Evolutionary conservation across 2,113 vertebrate species (phyloP).

Genomic region (Microcebus ravelobensis): DNA sequence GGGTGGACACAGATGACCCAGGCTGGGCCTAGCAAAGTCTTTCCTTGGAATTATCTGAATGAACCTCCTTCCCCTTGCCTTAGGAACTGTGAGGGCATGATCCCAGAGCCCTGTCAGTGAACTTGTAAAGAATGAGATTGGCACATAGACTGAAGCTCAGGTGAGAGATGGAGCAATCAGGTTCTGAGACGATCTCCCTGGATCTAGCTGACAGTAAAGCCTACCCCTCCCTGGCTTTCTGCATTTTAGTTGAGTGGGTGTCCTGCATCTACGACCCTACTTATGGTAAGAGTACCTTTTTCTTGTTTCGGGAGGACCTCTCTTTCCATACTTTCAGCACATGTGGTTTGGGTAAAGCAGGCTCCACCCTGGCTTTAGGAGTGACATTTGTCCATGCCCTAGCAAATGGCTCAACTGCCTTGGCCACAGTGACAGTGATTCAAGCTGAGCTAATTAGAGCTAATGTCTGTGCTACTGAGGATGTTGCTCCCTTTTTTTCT

Average conservation of each 20-base stretch:
- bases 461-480: background rate
- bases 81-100: background rate
- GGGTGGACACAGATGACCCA: background rate
- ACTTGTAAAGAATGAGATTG: background rate
- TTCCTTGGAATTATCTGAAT: background rate
- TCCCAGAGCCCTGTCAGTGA: background rate
- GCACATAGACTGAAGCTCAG: background rate
- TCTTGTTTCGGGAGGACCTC: background rate
- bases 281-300: background rate
- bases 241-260: background rate
- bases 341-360: background rate
- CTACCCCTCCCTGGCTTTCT: background rate
- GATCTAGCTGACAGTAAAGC: background rate
- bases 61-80: background rate
- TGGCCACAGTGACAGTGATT: background rate
- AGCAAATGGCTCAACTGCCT: background rate
- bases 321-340: background rate
- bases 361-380: background rate
- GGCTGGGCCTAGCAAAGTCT: background rate
- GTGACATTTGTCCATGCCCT: background rate
- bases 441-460: background rate
- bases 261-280: background rate
- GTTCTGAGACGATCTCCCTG: background rate
- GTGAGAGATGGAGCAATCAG: background rate
- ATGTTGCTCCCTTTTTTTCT: background rate